Evolutionary conservation across 1,140 invertebrate genomes (phyloP).

Genomic region (Bombus impatiens): DNA sequence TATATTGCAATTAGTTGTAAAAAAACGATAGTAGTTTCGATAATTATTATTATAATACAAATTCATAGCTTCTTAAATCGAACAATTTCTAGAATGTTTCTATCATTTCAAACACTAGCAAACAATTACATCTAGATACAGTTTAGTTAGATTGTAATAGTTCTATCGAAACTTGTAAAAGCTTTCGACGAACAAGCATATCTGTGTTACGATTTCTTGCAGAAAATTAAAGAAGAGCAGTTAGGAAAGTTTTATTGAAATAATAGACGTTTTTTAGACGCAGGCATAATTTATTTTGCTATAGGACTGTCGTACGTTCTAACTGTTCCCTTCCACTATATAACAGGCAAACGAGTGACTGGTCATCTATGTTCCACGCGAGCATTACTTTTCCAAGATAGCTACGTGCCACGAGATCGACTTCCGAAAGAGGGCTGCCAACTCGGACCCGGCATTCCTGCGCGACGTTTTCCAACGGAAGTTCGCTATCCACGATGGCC

Average conservation of each 20-base stretch:
- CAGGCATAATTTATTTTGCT: neutral
- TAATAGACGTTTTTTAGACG: neutral
- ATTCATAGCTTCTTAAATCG: neutral
- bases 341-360: neutral
- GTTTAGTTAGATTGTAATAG: too few relatives aligned
- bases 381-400: neutral
- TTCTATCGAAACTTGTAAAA: too few relatives aligned
- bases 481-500: neutral
- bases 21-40: too few relatives aligned
- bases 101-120: neutral
- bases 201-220: neutral
- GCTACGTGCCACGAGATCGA: neutral
- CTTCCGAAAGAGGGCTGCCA: neutral
- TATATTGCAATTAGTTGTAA: too few relatives aligned
- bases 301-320: neutral
- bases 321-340: too few relatives aligned
- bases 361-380: neutral
- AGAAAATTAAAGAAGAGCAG: too few relatives aligned
- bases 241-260: too few relatives aligned
- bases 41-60: neutral
- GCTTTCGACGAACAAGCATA: too few relatives aligned
- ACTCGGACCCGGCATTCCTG: neutral
- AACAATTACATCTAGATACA: too few relatives aligned
- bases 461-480: conserved; percentile 20
- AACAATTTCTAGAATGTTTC: too few relatives aligned